Base-by-base conservation (phyloP, 2,888 invertebrate genomes). In the Agrilus biguttatus region DNA sequence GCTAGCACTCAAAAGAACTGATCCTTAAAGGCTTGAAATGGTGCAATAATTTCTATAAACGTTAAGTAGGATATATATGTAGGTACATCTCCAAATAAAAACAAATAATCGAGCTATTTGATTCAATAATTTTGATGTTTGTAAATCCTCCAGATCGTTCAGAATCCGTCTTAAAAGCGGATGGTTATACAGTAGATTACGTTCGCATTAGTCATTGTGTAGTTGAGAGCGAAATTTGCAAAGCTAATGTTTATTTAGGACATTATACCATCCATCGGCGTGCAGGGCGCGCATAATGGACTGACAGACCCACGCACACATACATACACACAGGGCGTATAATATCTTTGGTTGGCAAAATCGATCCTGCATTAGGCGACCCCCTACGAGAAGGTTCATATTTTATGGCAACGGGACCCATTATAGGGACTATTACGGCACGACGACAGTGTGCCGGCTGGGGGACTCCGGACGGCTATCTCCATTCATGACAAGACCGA, bases 391-490 rank as follows among this genome's bases (percentile, higher is more conserved):
- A 55, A 49, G 54, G 52, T 59, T 59, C 59, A 61, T 61, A 61
- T 61, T 61, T 61, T 59, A 61, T 59, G 57, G 60, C 59, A 60
- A 61, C 60, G 54, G 61, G 58, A 28, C 58, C 61, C 60, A 61
- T 61, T 61, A 21, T 7, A 61, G 56, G 56, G 56, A 56, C 61
- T 59, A 61, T 60, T 59, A 60, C 58, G 28, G 28, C 28, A 28
- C 28, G 28, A 28, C 28, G 28, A 28, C 28, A 28, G 28, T 28
- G 28, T 28, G 28, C 28, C 52, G 55, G 55, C 55, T 51, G 51
- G 58, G n/a, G 55, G 58, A 54, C 55, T 57, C 52, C 51, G 52
- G 48, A 51, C 50, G 28, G 10, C 28, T 10, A 28, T 53, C 48
- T 45, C 53, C 55, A 56, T 56, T 55, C 55, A 56, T 51, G 40